A percentile compares a stretch with the other conserved stretches of the same genome.
phyloP scores from a whole-genome alignment of 2,888 invertebrate genomes.

The Plebejus melissa region DNA sequence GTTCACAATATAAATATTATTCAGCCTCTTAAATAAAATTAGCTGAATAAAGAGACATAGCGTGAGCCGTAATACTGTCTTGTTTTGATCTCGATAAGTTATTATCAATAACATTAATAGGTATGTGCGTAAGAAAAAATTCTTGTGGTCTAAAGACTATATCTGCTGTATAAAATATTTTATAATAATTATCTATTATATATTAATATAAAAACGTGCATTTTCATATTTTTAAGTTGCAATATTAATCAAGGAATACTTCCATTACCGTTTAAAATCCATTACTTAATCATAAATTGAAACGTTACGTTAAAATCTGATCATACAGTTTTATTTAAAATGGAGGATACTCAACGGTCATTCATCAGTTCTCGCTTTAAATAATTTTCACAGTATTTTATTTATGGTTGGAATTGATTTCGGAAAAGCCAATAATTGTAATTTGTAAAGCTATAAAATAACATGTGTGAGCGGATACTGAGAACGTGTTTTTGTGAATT shows the following conservation, averaged over 20 bases:
- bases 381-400: slow-evolving; percentile 18
- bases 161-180: too few relatives aligned
- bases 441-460: slow-evolving; percentile 7
- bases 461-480: neutral
- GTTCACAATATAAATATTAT: neutral
- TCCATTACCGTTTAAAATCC: neutral
- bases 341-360: neutral
- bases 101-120: too few relatives aligned
- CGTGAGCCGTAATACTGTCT: too few relatives aligned
- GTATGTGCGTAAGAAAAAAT: too few relatives aligned
- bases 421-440: slow-evolving; percentile 11
- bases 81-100: too few relatives aligned
- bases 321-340: neutral
- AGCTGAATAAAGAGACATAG: too few relatives aligned
- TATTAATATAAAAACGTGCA: too few relatives aligned
- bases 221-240: neutral
- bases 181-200: too few relatives aligned
- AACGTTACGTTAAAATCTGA: neutral
- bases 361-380: neutral
- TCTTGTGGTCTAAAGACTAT: too few relatives aligned
- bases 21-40: neutral
- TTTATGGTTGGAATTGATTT: slow-evolving; percentile 9
- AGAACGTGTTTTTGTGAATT: neutral
- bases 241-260: neutral
- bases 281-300: neutral